Base-by-base conservation (phyloP, 2,113 vertebrate genomes). In the Megaceryle maxima region DNA sequence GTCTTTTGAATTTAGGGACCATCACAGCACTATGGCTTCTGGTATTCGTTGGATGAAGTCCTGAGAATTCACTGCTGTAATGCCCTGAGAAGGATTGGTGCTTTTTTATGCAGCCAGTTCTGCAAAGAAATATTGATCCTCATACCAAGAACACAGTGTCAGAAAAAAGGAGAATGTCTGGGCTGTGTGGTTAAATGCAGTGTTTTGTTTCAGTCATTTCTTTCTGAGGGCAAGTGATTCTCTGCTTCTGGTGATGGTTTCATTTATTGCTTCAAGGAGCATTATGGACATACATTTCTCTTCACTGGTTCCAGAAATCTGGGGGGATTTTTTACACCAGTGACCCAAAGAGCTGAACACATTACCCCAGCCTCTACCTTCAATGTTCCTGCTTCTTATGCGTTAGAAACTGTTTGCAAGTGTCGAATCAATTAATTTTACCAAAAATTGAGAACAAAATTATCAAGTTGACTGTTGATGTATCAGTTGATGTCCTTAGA, bases 381-480 rank as follows among this genome's bases (percentile, higher is more conserved):
- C 28, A 51, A 9, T 66, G 44, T 79, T 39, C 56, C 21, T 90
- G 72, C 86, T 92, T 90, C 59, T 39, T 43, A 69, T 70, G 87
- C 29, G 76, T 69, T 92, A 94, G 70, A 81, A 80, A 55, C 92
- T 92, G 20, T 77, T 62, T 93, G 33, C 66, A 50, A 53, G 60
- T 73, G 39, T 91, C 96, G 94, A 88, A 77, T 97, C 96, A 97
- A 73, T 96, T 90, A 16, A 25, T 97, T 96, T 97, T 95, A 94
- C 67, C 87, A 92, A 93, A 96, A 95, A 82, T 89, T 83, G 57
- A 16, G 48, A 97, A 87, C 59, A 93, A 95, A 97, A 97, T 97
- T 94, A 94, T 79, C 53, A 39, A 94, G 90, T 83, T 97, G 90
- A 88, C 6, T 87, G 24, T 43, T 94, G 50, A 5, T 69, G 18